These are phyloP conservation scores for Exocentrus adspersus DNA, from an alignment of 2,888 invertebrate genomes.

Conservation along the genomic window DNA sequence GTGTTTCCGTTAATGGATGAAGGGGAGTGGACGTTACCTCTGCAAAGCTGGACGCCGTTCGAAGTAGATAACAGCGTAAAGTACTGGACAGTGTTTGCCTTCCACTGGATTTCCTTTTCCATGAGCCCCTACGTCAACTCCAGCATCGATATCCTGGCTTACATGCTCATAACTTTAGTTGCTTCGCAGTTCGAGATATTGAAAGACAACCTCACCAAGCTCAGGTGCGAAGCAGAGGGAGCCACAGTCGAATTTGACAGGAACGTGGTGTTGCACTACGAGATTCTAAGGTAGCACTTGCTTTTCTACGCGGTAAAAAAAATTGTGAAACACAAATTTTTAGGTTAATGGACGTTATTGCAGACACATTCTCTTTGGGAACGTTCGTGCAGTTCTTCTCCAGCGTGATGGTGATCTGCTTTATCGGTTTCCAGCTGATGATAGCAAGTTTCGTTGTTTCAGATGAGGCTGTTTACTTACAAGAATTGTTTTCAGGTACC, in stretches of 20 bases:
- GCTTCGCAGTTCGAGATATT: neutral
- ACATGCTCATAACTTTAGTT: conserved; percentile 7
- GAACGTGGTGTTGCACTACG: conserved; percentile 1
- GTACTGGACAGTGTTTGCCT: neutral
- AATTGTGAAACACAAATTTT: too few species aligned
- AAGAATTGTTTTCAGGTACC: neutral
- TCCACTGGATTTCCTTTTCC: neutral
- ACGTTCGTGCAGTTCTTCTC: conserved; percentile 39
- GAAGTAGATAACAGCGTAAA: neutral
- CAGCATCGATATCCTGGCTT: neutral
- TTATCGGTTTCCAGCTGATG: conserved; percentile 37
- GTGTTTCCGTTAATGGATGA: neutral
- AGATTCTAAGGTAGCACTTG: conserved; percentile 6
- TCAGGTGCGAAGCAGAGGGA: neutral
- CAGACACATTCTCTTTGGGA: conserved; percentile 35
- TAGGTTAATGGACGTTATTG: conserved; percentile 20
- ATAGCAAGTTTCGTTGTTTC: too few species aligned
- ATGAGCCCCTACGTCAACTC: neutral
- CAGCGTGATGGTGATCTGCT: conserved; percentile 40
- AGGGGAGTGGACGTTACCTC: neutral
- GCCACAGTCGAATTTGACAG: neutral
- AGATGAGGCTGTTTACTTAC: too few species aligned
- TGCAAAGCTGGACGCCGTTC: conserved; percentile 7
- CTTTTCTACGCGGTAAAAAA: too few species aligned
- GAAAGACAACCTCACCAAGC: conserved; percentile 3